A percentile compares a stretch with the other conserved stretches of the same genome.
These are phyloP conservation scores for Villa cingulata DNA, from an alignment of 2,888 invertebrate genomes.

Conservation along the genomic window DNA sequence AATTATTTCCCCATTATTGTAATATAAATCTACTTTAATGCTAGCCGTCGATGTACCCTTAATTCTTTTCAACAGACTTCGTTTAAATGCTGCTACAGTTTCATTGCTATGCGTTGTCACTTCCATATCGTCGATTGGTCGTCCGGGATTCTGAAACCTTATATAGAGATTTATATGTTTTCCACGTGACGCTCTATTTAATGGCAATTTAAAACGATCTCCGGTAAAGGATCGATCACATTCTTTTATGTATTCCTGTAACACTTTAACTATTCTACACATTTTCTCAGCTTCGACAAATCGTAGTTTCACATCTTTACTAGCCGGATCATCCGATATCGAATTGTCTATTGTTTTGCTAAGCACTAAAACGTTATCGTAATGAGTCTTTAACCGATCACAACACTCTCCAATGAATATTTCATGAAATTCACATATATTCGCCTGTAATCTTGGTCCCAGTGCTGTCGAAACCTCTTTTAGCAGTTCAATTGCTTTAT, in stretches of 20 bases:
- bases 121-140: constrained; percentile 83
- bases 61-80: constrained; percentile 49
- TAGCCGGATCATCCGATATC: constrained; percentile 21
- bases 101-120: constrained; percentile 89
- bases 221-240: constrained; percentile 81
- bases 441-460: constrained; percentile 69
- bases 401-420: constrained; percentile 85
- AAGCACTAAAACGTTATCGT: constrained; percentile 58
- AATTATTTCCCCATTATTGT: constrained; percentile 71
- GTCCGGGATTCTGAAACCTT: constrained; percentile 74
- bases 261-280: constrained; percentile 84
- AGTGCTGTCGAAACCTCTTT: constrained; percentile 90
- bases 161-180: constrained; percentile 78
- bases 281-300: constrained; percentile 62
- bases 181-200: constrained; percentile 74
- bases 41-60: constrained; percentile 46
- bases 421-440: constrained; percentile 73
- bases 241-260: constrained; percentile 90
- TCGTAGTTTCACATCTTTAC: constrained; percentile 30
- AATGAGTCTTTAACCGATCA: constrained; percentile 73
- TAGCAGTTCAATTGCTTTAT: constrained; percentile 78
- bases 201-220: constrained; percentile 77
- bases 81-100: constrained; percentile 72
- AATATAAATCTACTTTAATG: constrained; percentile 78
- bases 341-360: constrained; percentile 25